These are phyloP conservation scores for Lochmaea crataegi DNA, from an alignment of 2,888 invertebrate genomes.

Conservation along the genomic window DNA sequence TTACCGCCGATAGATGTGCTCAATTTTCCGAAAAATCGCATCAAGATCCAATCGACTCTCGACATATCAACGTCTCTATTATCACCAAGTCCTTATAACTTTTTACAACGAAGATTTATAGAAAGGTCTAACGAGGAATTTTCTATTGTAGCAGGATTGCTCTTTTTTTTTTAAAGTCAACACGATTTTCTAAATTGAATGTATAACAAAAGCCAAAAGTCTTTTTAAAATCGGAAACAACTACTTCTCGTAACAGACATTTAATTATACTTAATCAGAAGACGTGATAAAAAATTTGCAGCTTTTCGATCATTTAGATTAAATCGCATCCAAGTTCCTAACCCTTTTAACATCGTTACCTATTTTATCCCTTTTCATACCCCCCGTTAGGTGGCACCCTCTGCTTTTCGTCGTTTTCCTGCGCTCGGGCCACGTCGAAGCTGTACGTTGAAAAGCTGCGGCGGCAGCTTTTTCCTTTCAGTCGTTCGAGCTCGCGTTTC, in stretches of 20 bases:
- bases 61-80: slow-evolving; percentile 28
- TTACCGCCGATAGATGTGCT: slow-evolving; percentile 1
- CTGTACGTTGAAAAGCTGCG: slow-evolving; percentile 20
- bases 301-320: too few species aligned
- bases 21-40: slow-evolving; percentile 39
- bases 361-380: background rate
- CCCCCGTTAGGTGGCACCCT: slow-evolving; percentile 21
- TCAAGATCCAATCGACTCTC: slow-evolving; percentile 35
- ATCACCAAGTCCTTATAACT: background rate
- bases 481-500: slow-evolving; percentile 1
- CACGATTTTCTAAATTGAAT: too few species aligned
- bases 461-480: slow-evolving; percentile 17
- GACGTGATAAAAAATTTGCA: too few species aligned
- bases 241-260: too few species aligned
- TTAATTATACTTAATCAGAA: too few species aligned
- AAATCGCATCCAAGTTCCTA: background rate
- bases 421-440: slow-evolving; percentile 18
- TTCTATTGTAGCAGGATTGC: background rate
- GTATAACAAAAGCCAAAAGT: too few species aligned
- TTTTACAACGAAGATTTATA: background rate
- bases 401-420: slow-evolving; percentile 5
- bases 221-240: too few species aligned
- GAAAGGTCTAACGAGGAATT: background rate
- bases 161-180: background rate
- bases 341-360: slow-evolving; percentile 6